A percentile compares a stretch with the other conserved stretches of the same genome.
Evolutionary conservation across 30 jellyfish, hydroid and myxozoan genomes (phyloP).

Genomic region (Mastigias papua): DNA sequence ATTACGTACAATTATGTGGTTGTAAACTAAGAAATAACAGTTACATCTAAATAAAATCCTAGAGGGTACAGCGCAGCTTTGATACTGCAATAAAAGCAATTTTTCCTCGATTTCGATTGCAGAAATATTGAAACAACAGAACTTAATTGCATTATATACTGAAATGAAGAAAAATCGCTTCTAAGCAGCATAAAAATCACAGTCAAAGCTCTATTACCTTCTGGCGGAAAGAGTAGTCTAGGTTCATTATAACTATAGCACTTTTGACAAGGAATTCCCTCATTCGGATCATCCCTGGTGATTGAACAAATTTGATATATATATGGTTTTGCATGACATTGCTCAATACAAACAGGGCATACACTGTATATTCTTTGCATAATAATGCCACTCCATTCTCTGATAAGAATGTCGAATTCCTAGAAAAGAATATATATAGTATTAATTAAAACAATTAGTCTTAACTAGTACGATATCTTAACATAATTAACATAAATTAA

Average conservation of each 20-base stretch:
- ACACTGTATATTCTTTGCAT: constrained; percentile 18
- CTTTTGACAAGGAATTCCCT: constrained; percentile 11
- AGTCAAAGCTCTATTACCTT: background rate
- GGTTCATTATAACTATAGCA: constrained; percentile 19
- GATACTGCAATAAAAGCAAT: too few relatives aligned
- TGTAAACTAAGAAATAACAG: too few relatives aligned
- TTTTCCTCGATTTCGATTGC: too few relatives aligned
- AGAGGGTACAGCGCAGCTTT: too few relatives aligned
- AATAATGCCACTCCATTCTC: constrained; percentile 60
- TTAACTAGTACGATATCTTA: too few relatives aligned
- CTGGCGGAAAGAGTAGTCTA: constrained; percentile 23
- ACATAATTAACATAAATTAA: too few relatives aligned
- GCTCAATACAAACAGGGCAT: constrained; percentile 61
- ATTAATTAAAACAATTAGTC: too few relatives aligned
- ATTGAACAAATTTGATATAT: constrained; percentile 4
- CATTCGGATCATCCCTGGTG: background rate
- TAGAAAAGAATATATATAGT: constrained; percentile 17
- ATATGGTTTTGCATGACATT: constrained; percentile 4
- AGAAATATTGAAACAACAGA: too few relatives aligned
- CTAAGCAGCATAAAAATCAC: background rate
- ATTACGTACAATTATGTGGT: too few relatives aligned
- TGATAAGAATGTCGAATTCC: constrained; percentile 38
- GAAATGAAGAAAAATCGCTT: too few relatives aligned
- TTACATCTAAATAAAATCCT: too few relatives aligned
- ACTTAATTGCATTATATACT: too few relatives aligned